Percentiles rank a stretch among this genome's conserved stretches.
Conservation (phyloP, 1,140 invertebrate genomes). For the Pectinophora gossypiella region DNA sequence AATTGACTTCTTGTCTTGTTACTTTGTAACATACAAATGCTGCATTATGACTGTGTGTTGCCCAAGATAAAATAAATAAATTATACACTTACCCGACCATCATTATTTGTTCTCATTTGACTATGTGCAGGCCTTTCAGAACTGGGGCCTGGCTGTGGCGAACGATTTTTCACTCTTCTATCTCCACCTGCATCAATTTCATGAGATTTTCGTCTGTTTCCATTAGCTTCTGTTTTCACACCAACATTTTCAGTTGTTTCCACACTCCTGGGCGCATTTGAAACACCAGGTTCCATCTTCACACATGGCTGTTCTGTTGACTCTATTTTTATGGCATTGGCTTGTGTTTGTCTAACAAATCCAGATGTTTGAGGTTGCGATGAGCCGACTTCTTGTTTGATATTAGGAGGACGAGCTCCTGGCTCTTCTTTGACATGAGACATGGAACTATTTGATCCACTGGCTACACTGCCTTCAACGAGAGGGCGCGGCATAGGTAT, state of each 20-base stretch:
- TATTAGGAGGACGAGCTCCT: not conserved
- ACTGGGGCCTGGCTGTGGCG: conserved; percentile 59
- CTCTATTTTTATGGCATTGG: conserved; percentile 22
- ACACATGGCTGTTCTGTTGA: conserved; percentile 16
- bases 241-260: conserved; percentile 24
- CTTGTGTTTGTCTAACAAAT: conserved; percentile 3
- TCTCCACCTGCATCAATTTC: conserved; percentile 26
- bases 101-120: conserved; percentile 9
- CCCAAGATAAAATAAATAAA: too few species aligned
- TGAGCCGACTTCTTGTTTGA: conserved; percentile 27
- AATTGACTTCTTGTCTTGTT: too few species aligned
- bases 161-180: conserved; percentile 28
- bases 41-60: too few species aligned
- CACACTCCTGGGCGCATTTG: conserved; percentile 14
- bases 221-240: conserved; percentile 41
- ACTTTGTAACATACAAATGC: too few species aligned
- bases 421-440: not conserved
- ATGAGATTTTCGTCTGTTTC: conserved; percentile 9
- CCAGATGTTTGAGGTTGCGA: conserved; percentile 14
- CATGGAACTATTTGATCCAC: not conserved
- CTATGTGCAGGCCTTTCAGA: conserved; percentile 28
- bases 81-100: conserved; percentile 24
- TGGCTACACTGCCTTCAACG: not conserved
- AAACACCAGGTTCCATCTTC: conserved; percentile 28
- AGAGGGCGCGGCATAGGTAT: too few species aligned